Conservation (phyloP, 2,888 invertebrate species). For the Neocrepidodera transversa region DNA sequence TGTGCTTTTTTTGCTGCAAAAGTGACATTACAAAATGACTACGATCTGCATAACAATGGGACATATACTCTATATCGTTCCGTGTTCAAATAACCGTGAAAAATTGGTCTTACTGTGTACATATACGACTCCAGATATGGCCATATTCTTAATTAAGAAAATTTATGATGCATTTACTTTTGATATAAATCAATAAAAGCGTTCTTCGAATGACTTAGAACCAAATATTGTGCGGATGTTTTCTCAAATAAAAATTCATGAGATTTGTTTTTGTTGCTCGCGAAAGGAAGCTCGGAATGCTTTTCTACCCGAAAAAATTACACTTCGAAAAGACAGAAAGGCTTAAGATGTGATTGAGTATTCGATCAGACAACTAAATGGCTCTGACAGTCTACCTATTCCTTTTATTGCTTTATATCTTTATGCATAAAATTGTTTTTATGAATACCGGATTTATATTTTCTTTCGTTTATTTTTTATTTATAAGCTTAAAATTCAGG, state of each 20-base stretch:
- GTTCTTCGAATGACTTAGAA: slow-evolving; percentile 36
- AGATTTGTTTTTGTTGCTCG: slow-evolving; percentile 24
- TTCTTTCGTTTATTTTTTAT: too few species aligned
- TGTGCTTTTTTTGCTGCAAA: slow-evolving; percentile 36
- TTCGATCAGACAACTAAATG: slow-evolving; percentile 15
- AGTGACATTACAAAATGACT: slow-evolving; percentile 38
- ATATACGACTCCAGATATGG: slow-evolving; percentile 42
- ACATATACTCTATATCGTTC: slow-evolving; percentile 35
- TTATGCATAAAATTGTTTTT: too few species aligned
- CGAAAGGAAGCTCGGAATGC: slow-evolving; percentile 2
- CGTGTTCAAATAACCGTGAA: slow-evolving; percentile 44
- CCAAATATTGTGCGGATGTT: slow-evolving; percentile 37
- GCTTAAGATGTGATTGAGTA: slow-evolving; percentile 2
- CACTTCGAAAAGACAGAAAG: slow-evolving; percentile 14
- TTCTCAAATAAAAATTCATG: slow-evolving; percentile 35
- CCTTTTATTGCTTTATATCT: slow-evolving; percentile 1
- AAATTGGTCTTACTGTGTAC: slow-evolving; percentile 42
- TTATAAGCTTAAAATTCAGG: too few species aligned
- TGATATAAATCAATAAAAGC: slow-evolving; percentile 41
- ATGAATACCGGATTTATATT: too few species aligned
- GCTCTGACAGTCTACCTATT: slow-evolving; percentile 11
- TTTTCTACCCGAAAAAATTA: slow-evolving; percentile 14
- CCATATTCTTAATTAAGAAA: slow-evolving; percentile 45
- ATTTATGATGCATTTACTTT: slow-evolving; percentile 43
- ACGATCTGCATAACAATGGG: slow-evolving; percentile 40